Evolutionary conservation across 2,888 invertebrate genomes (phyloP), one percentile per base, ranked within the genome.

Genomic region (Sclerodermus sp.): DNA sequence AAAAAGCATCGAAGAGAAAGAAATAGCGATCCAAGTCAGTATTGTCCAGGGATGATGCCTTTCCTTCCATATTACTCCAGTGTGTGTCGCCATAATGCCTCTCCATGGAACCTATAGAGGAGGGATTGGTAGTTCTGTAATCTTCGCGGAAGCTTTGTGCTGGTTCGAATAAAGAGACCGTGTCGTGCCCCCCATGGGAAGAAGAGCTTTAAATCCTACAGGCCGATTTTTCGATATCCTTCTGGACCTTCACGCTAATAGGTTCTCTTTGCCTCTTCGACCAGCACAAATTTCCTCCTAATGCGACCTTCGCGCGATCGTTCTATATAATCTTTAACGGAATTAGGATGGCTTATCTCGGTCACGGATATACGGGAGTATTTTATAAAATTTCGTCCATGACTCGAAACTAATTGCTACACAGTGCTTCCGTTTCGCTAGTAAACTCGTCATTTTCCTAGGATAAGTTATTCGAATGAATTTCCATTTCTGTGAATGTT

Each of bases 61-160:
- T 59, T 59, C 54, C 60, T 60, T 55, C 62, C 60, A 66, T 71
- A 68, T 73, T 72, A 68, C 67, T 65, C 49, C 45, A 51, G 38
- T 59, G 58, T 62, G 66, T 64, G 62, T 67, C 58, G 58, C 63
- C 60, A 67, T 68, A 73, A 70, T 73, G 65, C 67, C 55, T 42
- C 57, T 60, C 55, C 53, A 60, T 67, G 65, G 66, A 67, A 68
- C 62, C 68, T 63, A 71, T 70, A 70, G 57, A 68, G 64, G 61
- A 67, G 67, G 73, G 70, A 72, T 74, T 70, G 67, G 63, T 62
- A 57, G 62, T 60, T 62, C 66, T 66, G 74, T 77, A 77, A 77
- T 75, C 76, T 75, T 70, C 64, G 65, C 64, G 66, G 66, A 62
- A 69, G 67, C 68, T 75, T 76, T 77, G 76, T 76, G 67, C 58